Evolutionary conservation across 2,113 vertebrate genomes (phyloP), one percentile per base, ranked within the genome.

Genomic region (Scolopax mira): DNA sequence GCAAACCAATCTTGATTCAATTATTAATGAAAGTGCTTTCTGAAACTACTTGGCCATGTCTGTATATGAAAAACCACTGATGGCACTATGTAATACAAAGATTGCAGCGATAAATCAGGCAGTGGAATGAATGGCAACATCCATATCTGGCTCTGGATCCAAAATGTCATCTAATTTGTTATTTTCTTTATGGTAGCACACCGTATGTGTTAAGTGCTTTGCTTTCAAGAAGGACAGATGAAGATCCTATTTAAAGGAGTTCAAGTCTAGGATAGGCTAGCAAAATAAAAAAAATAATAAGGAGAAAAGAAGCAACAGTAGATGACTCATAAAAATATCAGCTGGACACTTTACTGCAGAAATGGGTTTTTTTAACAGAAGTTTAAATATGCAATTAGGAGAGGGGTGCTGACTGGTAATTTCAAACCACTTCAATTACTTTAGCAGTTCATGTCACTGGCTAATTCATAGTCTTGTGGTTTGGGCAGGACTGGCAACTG

Each of bases 121-220:
- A 2, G 19, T 48, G 75, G 52, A 94, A 81, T 85, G 93, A 96
- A 89, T 89, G 88, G 57, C 75, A 95, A 91, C 79, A 81, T 72
- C 52, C 77, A 44, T 95, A 96, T 92, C 94, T 96, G 51, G 19
- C 72, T 93, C 66, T 61, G 79, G 70, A 95, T 96, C 88, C 93
- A 94, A 90, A 96, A 94, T 91, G 82, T 88, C 92, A 94, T 95
- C 79, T 96, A 64, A 88, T 96, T 95, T 90, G 85, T 84, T 79
- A 93, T 95, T 96, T 96, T 83, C 82, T 93, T 91, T 91, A 90
- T 67, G 55, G 85, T 70, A 88, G 66, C 79, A 80, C 48, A 39
- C 48, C 18, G 4, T 62, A 73, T 39, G 70, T 82, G 30, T 83
- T 90, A 86, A 84, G 75, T 92, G 72, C 57, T 95, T 90, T 90